Evolutionary conservation across 2,888 invertebrate species (phyloP), one percentile per base, ranked within the genome.

Genomic region (Crepidodera aurea): DNA sequence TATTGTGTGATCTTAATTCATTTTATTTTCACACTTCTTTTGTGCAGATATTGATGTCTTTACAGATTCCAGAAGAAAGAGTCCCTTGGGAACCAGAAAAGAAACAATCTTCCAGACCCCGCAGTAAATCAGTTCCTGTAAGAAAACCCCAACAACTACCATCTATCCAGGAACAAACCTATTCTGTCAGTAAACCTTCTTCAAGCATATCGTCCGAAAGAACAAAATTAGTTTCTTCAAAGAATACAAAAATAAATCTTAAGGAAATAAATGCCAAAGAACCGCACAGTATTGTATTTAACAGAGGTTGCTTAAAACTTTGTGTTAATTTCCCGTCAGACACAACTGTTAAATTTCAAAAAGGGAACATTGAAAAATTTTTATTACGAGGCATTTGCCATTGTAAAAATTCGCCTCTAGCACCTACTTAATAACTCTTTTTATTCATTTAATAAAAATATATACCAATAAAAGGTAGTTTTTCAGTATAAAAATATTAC

Each of bases 31-130:
- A n/a, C n/a, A n/a, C n/a, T n/a, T n/a, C n/a, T n/a, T n/a, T n/a
- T n/a, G n/a, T n/a, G n/a, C n/a, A n/a, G n/a, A n/a, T n/a, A n/a
- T n/a, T n/a, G n/a, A n/a, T n/a, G n/a, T n/a, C n/a, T n/a, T 69
- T 66, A 48, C 48, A 79, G 78, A 75, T 80, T 63, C 79, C 80
- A 7, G 81, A 82, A 69, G 80, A 80, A 59, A 69, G 81, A 60
- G 71, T 82, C 1, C 81, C 81, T 7, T 82, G 81, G 82, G 78
- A 79, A 62, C 78, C 79, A 6, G 72, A 76, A 27, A 79, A 76
- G 61, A 73, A 69, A n/a, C 67, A 75, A 37, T 65, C 76, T 1
- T 27, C 63, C 8, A 69, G 65, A 64, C 39, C 27, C 60, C 69
- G 77, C 7, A 77, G 77, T 46, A 73, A 73, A 69, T 78, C 77